Percentiles rank a stretch among this genome's conserved stretches.
Evolutionary conservation across 2,888 invertebrate genomes (phyloP).

Genomic region (Ischnura elegans): DNA sequence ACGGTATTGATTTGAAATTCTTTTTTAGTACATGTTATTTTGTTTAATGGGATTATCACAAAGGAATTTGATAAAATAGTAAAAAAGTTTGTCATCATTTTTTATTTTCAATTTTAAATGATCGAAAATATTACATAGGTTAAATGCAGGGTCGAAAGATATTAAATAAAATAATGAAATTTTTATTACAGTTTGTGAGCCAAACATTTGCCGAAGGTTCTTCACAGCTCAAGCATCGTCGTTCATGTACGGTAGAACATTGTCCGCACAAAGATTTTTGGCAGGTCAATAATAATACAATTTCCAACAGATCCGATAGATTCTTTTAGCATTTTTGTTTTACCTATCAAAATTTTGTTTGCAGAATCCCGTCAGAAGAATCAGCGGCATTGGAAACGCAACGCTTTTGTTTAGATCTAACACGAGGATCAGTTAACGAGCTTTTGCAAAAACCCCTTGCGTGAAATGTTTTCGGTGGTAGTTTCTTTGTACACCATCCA

Average conservation of each 20-base stretch:
- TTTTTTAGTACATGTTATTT: neutral
- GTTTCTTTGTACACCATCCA: neutral
- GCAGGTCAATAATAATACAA: neutral
- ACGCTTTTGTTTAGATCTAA: neutral
- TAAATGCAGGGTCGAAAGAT: neutral
- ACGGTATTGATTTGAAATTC: neutral
- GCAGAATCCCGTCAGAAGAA: neutral
- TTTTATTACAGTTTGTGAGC: neutral
- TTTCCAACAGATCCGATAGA: neutral
- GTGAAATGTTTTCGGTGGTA: neutral
- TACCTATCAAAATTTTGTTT: neutral
- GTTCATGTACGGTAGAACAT: neutral
- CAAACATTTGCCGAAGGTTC: neutral
- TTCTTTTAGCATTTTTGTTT: neutral
- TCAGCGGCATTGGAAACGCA: neutral
- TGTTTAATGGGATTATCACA: neutral
- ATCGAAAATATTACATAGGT: neutral
- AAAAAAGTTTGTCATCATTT: neutral
- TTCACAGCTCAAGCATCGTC: neutral
- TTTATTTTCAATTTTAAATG: neutral
- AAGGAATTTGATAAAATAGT: neutral
- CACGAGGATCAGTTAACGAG: neutral
- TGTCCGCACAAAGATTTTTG: neutral
- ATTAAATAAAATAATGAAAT: neutral
- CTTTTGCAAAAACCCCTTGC: neutral